These are phyloP conservation scores for Drosophila sp. DNA, from an alignment of 1,140 invertebrate species.

Conservation along the genomic window DNA sequence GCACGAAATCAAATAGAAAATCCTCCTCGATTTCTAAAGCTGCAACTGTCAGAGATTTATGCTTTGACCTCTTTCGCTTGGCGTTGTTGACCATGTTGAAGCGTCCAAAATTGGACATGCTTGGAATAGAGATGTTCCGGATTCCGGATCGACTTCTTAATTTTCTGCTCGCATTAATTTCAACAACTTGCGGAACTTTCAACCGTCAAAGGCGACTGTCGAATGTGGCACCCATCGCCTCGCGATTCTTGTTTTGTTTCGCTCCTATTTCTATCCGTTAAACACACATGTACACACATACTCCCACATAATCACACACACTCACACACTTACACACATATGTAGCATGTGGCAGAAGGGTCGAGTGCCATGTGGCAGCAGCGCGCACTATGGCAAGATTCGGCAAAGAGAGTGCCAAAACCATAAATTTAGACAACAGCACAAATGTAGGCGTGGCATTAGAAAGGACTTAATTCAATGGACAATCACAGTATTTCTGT, in stretches of 20 bases:
- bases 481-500: too few species aligned
- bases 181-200: conserved; percentile 65
- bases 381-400: background rate
- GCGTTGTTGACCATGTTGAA: conserved; percentile 32
- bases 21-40: conserved; percentile 53
- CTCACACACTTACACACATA: conserved; percentile 34
- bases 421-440: too few species aligned
- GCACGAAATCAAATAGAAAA: conserved; percentile 77
- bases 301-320: background rate
- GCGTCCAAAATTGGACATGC: conserved; percentile 29
- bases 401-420: too few species aligned
- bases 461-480: too few species aligned
- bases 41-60: conserved; percentile 25
- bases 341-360: conserved; percentile 26
- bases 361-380: conserved; percentile 40
- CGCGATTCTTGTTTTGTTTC: conserved; percentile 55
- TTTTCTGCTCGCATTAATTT: conserved; percentile 13
- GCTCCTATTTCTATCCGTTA: conserved; percentile 35
- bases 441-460: too few species aligned
- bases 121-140: background rate
- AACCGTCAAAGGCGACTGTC: conserved; percentile 60
- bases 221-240: conserved; percentile 66
- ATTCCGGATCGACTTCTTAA: background rate
- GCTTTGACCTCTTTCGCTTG: conserved; percentile 26
- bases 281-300: too few species aligned